Base-by-base conservation (phyloP, 2,888 invertebrate genomes). In the Isoperla grammatica region DNA sequence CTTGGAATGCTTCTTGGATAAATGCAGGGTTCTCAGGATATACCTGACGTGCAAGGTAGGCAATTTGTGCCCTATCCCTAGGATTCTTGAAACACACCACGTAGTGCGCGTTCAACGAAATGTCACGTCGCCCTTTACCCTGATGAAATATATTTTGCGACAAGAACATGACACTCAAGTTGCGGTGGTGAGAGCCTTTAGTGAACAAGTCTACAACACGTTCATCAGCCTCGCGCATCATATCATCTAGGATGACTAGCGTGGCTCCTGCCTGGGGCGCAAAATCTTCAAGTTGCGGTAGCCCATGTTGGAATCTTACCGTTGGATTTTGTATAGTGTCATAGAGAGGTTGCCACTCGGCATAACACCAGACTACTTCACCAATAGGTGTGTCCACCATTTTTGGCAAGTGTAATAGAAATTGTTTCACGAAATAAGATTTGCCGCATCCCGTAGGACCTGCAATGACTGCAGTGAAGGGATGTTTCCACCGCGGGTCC, bases 91-190 rank as follows among this genome's bases (percentile, higher is more conserved):
- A 67, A 19, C 57, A 65, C 12, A 66, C 56, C 8, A 66, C 64
- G 35, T 68, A 68, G 60, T 66, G 63, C 4, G 67, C 61, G 56
- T 67, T 67, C 20, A 67, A 55, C 6, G 65, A 66, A 64, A 48
- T 64, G 46, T 66, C 65, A 22, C 65, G 54, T 40, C 64, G 63
- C 2, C 67, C 64, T 57, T 59, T 66, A 8, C 65, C 65, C 49
- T 67, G 65, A 60, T 63, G 63, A 56, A 66, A 67, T 15, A 67
- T 37, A 57, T 66, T 67, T 61, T 66, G 66, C 1, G 65, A 64
- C 39, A 67, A 45, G 55, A 63, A 65, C 49, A 65, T 63, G 15
- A 61, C 54, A 12, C 54, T 42, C 12, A 59, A 9, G 13, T 53
- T 54, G 2, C 54, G 1, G 13, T 59, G 59, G 12, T 59, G 54